Conservation (phyloP, 2,888 invertebrate species). For the Xanthia icteritia region DNA sequence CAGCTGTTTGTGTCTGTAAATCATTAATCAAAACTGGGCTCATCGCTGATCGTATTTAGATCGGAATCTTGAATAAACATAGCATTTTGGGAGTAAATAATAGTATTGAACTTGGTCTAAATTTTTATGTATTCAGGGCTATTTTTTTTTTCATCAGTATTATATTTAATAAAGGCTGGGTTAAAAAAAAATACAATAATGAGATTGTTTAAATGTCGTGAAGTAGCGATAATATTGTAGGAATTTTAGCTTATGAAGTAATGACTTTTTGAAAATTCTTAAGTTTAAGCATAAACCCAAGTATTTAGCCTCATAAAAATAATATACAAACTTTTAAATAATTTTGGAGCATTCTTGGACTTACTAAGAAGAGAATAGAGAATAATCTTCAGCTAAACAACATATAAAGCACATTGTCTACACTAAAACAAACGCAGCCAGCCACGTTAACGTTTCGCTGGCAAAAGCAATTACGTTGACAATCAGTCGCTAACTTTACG, state of each 20-base stretch:
- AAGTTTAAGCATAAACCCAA: background rate
- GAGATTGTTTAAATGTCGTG: background rate
- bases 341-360: too few species aligned
- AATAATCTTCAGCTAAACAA: conserved; percentile 22
- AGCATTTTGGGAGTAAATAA: background rate
- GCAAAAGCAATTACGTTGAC: conserved; percentile 58
- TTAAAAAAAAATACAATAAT: background rate
- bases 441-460: conserved; percentile 47
- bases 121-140: background rate
- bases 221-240: background rate
- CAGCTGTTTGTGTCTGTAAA: conserved; percentile 47
- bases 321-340: too few species aligned
- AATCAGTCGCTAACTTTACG: conserved; percentile 61
- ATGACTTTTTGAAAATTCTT: background rate
- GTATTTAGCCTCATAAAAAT: background rate
- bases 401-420: conserved; percentile 42
- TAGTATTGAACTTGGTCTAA: background rate
- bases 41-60: conserved; percentile 30
- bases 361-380: background rate
- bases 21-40: conserved; percentile 57
- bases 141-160: background rate
- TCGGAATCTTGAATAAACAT: conserved; percentile 27
- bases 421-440: conserved; percentile 41
- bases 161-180: background rate
- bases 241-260: background rate